Evolutionary conservation across 1,140 invertebrate species (phyloP), one percentile per base, ranked within the genome.

Genomic region (Metopolophium dirhodum): DNA sequence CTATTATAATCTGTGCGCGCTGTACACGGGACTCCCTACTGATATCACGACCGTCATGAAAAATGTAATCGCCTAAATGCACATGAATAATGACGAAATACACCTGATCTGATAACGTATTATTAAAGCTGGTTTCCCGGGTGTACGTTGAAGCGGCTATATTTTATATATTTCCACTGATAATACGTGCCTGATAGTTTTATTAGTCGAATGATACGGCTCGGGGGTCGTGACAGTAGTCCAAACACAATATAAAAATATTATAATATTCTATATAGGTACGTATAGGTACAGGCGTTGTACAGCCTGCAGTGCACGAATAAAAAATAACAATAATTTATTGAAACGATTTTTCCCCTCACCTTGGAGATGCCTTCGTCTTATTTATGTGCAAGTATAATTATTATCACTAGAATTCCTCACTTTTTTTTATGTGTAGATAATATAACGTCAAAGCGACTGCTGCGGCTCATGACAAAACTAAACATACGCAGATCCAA

Each of bases 111-210:
- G 91, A 93, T 93, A 93, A 93, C 91, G 91, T 77, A 77, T 77
- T 77, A 77, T 93, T 93, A 54, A 93, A 93, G 91, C 91, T 57
- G 91, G 82, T 85, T 89, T 89, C 22, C 88, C 88, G 51, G 35
- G 37, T 22, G 49, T 23, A 37, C 35, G 1, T 47, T 30, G 57
- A 77, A 14, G 68, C n/a, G 91, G 7, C 77, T 35, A 83, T 93
- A 93, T 86, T 57, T 93, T 93, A 86, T 93, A 93, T 41, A 83
- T 86, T 93, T 93, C 57, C 91, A 86, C 82, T 93, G 91, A 93
- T 93, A 93, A 93, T 85, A 93, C 91, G 77, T 93, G 77, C 91
- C 91, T 86, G 91, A 93, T 93, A 93, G 91, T 93, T 93, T 93
- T 93, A 93, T 93, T 54, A 85, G 82, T 54, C 47, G n/a, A 93